Evolutionary conservation across 2,797 vertebrate genomes (phyloP), one percentile per base, ranked within the genome.

Genomic region (Sebastes diploproa): DNA sequence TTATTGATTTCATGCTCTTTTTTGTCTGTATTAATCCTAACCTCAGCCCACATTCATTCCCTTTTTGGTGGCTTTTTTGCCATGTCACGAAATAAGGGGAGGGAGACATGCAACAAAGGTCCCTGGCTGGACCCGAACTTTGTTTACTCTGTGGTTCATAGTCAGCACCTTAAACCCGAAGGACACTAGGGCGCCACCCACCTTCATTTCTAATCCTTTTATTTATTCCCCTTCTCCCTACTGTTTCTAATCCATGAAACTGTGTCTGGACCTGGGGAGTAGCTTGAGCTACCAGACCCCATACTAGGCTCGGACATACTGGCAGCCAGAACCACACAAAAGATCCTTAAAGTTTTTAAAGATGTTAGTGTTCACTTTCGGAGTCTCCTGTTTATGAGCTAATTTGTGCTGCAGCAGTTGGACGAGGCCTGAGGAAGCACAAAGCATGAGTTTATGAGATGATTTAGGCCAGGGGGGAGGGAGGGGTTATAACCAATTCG

Each of bases 361-460:
- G 90, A 93, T 92, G 91, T 92, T 88, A 88, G 80, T 86, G 72
- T 92, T 91, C 60, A 54, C 83, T 82, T 84, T 54, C 86, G 77
- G 80, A 89, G 81, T 46, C 88, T 86, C 83, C 76, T 91, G 85
- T 94, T 94, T 92, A 88, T 86, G 80, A 88, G 88, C 84, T 90
- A 27, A 89, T 93, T 93, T 90, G 84, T 89, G 85, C 87, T 85
- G 70, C 88, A 83, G 89, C 66, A 78, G 72, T 90, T 85, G 81
- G 83, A 86, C n/a, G 52, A 85, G 83, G 83, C 86, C 84, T 66
- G 73, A 67, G 58, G 72, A 88, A 82, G 77, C 86, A 89, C 89
- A 90, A 88, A 86, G 86, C 88, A 38, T 81, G 78, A 78, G 89
- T 94, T 94, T 93, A 93, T 90, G 85, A 84, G 82, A 90, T 85